Conservation (phyloP, 2,888 invertebrate genomes). For the Agonopterix heracliana region DNA sequence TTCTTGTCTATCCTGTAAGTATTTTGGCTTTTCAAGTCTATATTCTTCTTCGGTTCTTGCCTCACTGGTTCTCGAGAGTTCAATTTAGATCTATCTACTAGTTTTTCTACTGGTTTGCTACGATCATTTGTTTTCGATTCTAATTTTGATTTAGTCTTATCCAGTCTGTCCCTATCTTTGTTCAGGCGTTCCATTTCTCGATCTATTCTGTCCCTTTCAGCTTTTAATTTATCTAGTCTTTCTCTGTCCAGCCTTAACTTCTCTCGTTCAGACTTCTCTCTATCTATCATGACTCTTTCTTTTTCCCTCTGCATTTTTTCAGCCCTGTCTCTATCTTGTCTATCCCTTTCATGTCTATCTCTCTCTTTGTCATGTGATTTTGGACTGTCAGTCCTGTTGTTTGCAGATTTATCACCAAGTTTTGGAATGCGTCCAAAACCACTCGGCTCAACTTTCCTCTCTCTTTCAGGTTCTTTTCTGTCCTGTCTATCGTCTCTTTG, state of each 20-base stretch:
- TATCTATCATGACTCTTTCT: conserved; percentile 34
- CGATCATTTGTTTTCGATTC: conserved; percentile 42
- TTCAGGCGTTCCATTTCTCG: conserved; percentile 59
- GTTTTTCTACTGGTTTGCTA: conserved; percentile 32
- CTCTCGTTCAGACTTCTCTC: conserved; percentile 36
- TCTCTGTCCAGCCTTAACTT: conserved; percentile 47
- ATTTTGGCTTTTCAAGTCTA: conserved; percentile 66
- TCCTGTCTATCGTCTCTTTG: conserved; percentile 46
- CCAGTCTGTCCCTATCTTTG: conserved; percentile 54
- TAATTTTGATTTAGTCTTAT: conserved; percentile 53
- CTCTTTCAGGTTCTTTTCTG: conserved; percentile 40
- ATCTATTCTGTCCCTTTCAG: conserved; percentile 61
- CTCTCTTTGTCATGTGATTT: conserved; percentile 35
- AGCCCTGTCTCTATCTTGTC: conserved; percentile 28
- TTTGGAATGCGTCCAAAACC: conserved; percentile 73
- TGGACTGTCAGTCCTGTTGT: conserved; percentile 36
- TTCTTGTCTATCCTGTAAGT: conserved; percentile 72
- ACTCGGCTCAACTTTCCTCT: conserved; percentile 42
- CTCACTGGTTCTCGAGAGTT: conserved; percentile 34
- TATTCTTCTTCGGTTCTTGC: conserved; percentile 46
- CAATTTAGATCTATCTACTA: conserved; percentile 42
- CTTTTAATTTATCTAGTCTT: conserved; percentile 53
- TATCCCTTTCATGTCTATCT: conserved; percentile 30
- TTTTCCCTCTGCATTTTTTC: conserved; percentile 17
- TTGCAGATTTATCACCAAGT: conserved; percentile 45